Percentiles rank a stretch among this genome's conserved stretches.
phyloP scores from a whole-genome alignment of 2,113 vertebrate species.

The Onychostoma macrolepis region DNA sequence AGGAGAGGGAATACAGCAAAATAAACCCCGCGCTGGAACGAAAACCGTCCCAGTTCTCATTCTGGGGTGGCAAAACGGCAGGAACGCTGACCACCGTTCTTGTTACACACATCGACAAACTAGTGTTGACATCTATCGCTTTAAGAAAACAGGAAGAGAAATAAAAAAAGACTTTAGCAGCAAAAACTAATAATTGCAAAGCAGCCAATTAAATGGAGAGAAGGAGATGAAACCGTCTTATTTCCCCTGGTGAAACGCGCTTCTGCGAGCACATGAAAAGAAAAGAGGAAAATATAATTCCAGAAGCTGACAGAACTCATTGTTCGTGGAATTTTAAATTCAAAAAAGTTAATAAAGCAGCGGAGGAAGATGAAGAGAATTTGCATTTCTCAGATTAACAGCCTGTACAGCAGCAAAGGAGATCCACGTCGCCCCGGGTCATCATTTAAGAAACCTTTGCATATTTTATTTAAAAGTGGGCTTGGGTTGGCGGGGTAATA shows the following conservation, averaged over 20 bases:
- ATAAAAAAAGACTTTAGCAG: conserved; percentile 98
- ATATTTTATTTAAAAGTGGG: conserved; percentile 99
- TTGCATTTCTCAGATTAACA: conserved; percentile 99
- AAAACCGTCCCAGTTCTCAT: neutral
- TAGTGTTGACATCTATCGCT: conserved; percentile 82
- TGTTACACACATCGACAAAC: conserved; percentile 28
- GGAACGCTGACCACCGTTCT: neutral
- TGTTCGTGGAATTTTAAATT: conserved; percentile 99
- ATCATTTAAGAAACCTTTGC: conserved; percentile 99
- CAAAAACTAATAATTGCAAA: conserved; percentile 99
- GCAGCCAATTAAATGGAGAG: conserved; percentile 99
- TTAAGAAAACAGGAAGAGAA: conserved; percentile 99
- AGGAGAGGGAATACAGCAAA: conserved; percentile 10
- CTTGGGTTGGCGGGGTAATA: conserved; percentile 99
- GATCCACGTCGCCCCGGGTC: conserved; percentile 99
- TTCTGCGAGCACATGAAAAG: conserved; percentile 92
- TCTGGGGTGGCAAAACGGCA: neutral
- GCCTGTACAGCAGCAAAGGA: conserved; percentile 99
- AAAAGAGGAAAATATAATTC: conserved; percentile 99
- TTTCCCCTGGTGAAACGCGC: conserved; percentile 99
- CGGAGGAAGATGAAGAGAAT: conserved; percentile 99
- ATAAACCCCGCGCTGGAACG: neutral
- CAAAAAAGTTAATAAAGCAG: conserved; percentile 99
- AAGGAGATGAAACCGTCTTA: conserved; percentile 99
- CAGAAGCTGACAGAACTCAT: conserved; percentile 99